Conservation (phyloP, 2,888 invertebrate species). For the Dilophus febrilis region DNA sequence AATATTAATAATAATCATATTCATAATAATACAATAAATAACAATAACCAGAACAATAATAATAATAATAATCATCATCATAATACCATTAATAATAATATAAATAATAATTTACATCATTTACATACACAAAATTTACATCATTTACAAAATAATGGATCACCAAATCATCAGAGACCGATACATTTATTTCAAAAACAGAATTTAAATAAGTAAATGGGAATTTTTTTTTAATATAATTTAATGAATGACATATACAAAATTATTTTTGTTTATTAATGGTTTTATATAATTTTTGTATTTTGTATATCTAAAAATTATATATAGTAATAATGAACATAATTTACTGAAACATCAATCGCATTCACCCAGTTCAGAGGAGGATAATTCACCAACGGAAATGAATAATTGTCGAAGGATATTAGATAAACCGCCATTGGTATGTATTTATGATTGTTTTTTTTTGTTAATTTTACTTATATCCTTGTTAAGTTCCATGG, state of each 20-base stretch:
- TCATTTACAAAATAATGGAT: constrained; percentile 14
- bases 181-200: constrained; percentile 23
- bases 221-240: not conserved
- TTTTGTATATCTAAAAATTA: too few relatives aligned
- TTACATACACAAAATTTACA: constrained; percentile 5
- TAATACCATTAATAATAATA: constrained; percentile 5
- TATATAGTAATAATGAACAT: constrained; percentile 30
- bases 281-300: not conserved
- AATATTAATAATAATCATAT: not conserved
- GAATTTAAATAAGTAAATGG: constrained; percentile 27
- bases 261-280: not conserved
- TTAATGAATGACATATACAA: not conserved
- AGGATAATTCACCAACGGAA: constrained; percentile 76
- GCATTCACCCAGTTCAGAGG: constrained; percentile 50
- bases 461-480: not conserved
- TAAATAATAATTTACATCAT: constrained; percentile 1
- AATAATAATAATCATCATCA: not conserved
- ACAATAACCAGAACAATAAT: not conserved
- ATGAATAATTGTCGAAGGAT: constrained; percentile 70
- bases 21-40: not conserved
- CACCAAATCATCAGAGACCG: constrained; percentile 19
- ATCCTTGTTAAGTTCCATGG: too few relatives aligned
- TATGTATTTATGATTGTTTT: constrained; percentile 18
- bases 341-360: constrained; percentile 18
- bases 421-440: constrained; percentile 62